Evolutionary conservation across 2,888 invertebrate species (phyloP).

Genomic region (Cerastis rubricosa): DNA sequence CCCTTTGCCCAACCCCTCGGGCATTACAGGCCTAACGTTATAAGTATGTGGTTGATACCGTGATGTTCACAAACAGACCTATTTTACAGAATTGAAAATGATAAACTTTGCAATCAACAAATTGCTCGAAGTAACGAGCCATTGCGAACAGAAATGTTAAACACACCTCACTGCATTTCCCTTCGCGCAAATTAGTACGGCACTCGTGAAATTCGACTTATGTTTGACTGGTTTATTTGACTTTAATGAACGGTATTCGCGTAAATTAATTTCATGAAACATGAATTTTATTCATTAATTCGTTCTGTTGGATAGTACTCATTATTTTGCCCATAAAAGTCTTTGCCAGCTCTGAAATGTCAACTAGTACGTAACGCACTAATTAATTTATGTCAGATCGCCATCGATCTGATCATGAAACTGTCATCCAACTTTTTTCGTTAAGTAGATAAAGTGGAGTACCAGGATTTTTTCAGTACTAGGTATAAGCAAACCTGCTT

Average conservation of each 20-base stretch:
- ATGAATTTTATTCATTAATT: conserved; percentile 36
- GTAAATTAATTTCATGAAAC: conserved; percentile 31
- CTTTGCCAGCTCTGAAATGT: conserved; percentile 37
- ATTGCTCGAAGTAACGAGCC: conserved; percentile 17
- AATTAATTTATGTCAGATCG: conserved; percentile 31
- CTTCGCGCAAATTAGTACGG: conserved; percentile 33
- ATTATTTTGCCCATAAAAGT: conserved; percentile 45
- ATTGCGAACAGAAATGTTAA: conserved; percentile 1
- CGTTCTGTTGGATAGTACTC: conserved; percentile 8
- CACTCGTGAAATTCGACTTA: conserved; percentile 32
- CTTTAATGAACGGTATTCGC: conserved; percentile 27
- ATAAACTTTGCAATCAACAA: conserved; percentile 17
- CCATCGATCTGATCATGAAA: conserved; percentile 21
- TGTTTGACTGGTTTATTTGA: conserved; percentile 32
- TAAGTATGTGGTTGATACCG: not conserved
- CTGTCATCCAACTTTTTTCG: not conserved
- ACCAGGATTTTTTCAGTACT: not conserved
- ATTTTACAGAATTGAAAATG: conserved; percentile 1
- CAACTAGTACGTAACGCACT: conserved; percentile 21
- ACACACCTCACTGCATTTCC: conserved; percentile 2
- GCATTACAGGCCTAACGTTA: not conserved
- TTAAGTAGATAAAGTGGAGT: not conserved
- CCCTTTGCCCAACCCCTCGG: not conserved
- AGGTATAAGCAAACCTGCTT: conserved; percentile 27
- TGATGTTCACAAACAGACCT: not conserved